Conservation (phyloP, 2,797 vertebrate genomes). For the Acanthopagrus latus region DNA sequence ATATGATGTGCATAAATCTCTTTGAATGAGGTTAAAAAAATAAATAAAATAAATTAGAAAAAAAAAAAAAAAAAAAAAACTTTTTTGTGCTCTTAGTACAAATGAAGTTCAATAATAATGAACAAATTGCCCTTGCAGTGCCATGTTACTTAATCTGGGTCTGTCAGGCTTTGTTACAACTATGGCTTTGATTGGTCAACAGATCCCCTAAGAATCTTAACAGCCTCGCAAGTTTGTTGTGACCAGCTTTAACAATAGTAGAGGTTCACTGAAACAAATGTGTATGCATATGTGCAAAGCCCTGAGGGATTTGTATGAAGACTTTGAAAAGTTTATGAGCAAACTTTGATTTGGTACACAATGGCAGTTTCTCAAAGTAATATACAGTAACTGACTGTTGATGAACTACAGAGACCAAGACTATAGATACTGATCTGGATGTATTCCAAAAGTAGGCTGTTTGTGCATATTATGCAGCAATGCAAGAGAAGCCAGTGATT, state of each 20-base stretch:
- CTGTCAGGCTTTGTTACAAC: constrained; percentile 14
- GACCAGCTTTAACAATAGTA: neutral
- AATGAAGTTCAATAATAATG: constrained; percentile 13
- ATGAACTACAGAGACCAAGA: neutral
- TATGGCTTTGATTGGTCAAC: constrained; percentile 22
- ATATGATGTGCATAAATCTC: constrained; percentile 18
- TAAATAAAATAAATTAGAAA: too few relatives aligned
- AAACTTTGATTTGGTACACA: neutral
- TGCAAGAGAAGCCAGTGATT: neutral
- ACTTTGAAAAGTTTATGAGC: neutral
- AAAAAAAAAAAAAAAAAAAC: neutral
- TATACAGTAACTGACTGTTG: too few relatives aligned
- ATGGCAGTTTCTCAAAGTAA: constrained; percentile 2
- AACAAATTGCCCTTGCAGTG: constrained; percentile 19
- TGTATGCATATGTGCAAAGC: neutral
- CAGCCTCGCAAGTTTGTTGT: neutral
- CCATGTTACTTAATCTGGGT: neutral
- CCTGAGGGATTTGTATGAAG: neutral
- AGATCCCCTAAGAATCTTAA: neutral
- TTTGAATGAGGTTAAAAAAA: neutral
- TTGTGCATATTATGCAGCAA: neutral
- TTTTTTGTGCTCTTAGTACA: neutral
- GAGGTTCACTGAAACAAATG: constrained; percentile 6
- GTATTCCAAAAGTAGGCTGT: neutral
- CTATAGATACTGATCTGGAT: neutral